A percentile compares a stretch with the other conserved stretches of the same genome.
Conservation (phyloP, 2,797 vertebrate genomes). For the Craterocephalus amniculus region DNA sequence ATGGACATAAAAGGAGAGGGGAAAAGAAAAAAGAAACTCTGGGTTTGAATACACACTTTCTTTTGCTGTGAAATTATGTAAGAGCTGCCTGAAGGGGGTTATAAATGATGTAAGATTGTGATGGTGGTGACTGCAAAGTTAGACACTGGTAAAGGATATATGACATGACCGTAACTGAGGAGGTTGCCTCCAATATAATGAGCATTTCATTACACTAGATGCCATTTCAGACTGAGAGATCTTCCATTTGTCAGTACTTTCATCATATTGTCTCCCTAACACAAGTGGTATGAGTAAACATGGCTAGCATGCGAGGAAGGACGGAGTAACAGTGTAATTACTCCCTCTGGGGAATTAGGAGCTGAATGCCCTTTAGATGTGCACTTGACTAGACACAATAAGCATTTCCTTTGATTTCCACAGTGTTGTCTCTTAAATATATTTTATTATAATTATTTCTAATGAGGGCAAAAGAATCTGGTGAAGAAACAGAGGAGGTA, state of each 20-base stretch:
- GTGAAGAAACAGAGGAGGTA: constrained; percentile 18
- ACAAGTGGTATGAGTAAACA: neutral
- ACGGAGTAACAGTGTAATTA: constrained; percentile 1
- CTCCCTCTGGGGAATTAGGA: neutral
- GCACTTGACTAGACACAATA: neutral
- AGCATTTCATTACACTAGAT: constrained; percentile 27
- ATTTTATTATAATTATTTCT: constrained; percentile 40
- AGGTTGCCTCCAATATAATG: constrained; percentile 34
- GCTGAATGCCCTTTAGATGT: constrained; percentile 10
- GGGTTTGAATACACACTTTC: neutral
- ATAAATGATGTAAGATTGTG: constrained; percentile 22
- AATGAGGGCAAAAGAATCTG: constrained; percentile 33
- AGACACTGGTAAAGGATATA: constrained; percentile 14
- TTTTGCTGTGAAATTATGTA: constrained; percentile 7
- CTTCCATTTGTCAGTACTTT: constrained; percentile 36
- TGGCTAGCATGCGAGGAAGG: constrained; percentile 3
- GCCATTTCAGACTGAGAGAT: constrained; percentile 20
- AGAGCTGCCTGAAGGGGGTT: constrained; percentile 7
- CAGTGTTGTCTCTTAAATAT: constrained; percentile 11
- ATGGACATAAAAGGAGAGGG: neutral
- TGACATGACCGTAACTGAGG: constrained; percentile 29
- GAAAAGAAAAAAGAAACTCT: neutral
- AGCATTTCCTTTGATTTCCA: constrained; percentile 7
- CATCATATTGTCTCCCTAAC: constrained; percentile 36
- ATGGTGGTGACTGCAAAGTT: constrained; percentile 10